Conservation (phyloP, 1,140 invertebrate genomes). For the Hyposmocoma kahamanoa region DNA sequence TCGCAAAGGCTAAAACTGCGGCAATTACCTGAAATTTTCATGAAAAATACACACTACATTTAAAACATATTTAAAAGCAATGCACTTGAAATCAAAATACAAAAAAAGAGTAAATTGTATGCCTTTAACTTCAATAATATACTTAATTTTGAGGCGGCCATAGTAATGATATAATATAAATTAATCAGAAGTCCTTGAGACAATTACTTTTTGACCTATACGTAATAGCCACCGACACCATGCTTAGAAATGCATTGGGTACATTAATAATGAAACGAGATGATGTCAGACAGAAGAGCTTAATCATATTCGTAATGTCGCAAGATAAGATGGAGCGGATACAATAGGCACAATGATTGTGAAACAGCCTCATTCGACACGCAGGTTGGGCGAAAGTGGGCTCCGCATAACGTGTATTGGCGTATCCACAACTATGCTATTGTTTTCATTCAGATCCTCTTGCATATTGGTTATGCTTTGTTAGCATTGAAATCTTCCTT, state of each 20-base stretch:
- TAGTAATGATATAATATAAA: too few species aligned
- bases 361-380: constrained; percentile 57
- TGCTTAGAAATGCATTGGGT: constrained; percentile 1
- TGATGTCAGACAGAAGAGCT: constrained; percentile 58
- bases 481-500: constrained; percentile 17
- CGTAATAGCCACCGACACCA: too few species aligned
- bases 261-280: constrained; percentile 21
- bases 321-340: constrained; percentile 59
- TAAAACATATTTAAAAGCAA: neutral
- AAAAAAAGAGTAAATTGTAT: neutral
- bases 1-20: constrained; percentile 40
- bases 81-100: neutral
- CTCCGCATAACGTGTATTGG: constrained; percentile 44
- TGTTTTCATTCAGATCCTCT: constrained; percentile 49
- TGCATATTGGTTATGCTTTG: constrained; percentile 35
- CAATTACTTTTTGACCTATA: too few species aligned
- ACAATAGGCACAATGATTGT: constrained; percentile 59
- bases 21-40: constrained; percentile 45
- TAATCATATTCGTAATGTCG: constrained; percentile 64
- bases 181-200: too few species aligned
- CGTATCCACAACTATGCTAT: constrained; percentile 35
- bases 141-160: too few species aligned
- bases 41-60: constrained; percentile 7
- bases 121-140: too few species aligned
- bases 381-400: constrained; percentile 62